phyloP scores from a whole-genome alignment of 2,113 vertebrate species.

The Bubo scandiacus region DNA sequence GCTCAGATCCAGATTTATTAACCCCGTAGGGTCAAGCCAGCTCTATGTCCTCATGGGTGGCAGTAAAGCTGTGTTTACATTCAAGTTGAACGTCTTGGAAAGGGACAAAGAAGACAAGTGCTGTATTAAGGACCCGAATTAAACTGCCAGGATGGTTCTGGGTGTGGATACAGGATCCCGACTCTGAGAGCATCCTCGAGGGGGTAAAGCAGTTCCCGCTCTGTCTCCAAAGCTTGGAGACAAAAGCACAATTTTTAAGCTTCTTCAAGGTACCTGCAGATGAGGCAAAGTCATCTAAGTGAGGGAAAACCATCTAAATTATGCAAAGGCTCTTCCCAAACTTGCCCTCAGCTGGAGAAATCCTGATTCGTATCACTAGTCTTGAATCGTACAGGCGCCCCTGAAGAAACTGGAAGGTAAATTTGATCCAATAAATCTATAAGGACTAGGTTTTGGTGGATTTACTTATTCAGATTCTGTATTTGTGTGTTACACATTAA shows the following conservation, averaged over 20 bases:
- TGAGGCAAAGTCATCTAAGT: neutral
- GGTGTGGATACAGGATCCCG: neutral
- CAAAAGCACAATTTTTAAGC: neutral
- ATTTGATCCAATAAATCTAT: too few relatives aligned
- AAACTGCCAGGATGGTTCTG: neutral
- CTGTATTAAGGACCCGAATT: neutral
- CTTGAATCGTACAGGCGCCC: neutral
- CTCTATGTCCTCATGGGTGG: accelerated
- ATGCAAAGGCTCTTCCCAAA: neutral
- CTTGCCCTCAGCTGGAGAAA: neutral
- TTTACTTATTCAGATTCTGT: neutral
- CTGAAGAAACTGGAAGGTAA: neutral
- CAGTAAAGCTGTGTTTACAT: neutral
- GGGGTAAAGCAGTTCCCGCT: neutral
- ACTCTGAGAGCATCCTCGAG: neutral
- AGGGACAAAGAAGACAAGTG: neutral
- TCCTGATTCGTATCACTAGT: neutral
- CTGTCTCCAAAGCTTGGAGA: neutral
- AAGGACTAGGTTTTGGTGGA: neutral
- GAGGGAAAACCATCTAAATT: neutral
- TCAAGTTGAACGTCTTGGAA: neutral
- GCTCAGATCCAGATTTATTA: neutral
- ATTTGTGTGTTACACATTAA: neutral
- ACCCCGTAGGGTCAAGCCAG: neutral
- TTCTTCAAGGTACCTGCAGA: neutral